Conservation (phyloP, 2,888 invertebrate species). For the Carcina quercana region DNA sequence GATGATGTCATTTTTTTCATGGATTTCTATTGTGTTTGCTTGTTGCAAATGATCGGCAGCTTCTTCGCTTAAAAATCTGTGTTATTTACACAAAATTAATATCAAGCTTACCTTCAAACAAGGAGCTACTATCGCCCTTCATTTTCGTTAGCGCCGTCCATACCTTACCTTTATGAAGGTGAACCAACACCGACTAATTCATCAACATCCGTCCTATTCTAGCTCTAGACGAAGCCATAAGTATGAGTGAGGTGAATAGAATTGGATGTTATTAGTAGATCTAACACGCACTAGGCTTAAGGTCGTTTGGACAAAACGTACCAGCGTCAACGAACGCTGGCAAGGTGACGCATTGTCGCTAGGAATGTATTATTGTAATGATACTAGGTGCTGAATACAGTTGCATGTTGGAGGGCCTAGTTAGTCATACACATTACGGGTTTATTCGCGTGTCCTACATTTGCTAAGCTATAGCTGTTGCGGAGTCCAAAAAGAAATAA, state of each 20-base stretch:
- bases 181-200: slow-evolving; percentile 47
- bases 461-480: no score
- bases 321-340: slow-evolving; percentile 70
- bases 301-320: slow-evolving; percentile 69
- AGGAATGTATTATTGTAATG: slow-evolving; percentile 66
- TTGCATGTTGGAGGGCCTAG: slow-evolving; percentile 30
- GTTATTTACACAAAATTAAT: slow-evolving; percentile 43
- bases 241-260: slow-evolving; percentile 52
- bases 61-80: slow-evolving; percentile 10
- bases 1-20: not conserved
- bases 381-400: slow-evolving; percentile 24
- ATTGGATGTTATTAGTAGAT: slow-evolving; percentile 53
- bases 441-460: no score
- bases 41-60: slow-evolving; percentile 2
- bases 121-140: slow-evolving; percentile 63
- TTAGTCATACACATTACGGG: slow-evolving; percentile 34
- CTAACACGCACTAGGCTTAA: slow-evolving; percentile 57
- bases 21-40: not conserved
- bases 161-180: slow-evolving; percentile 63
- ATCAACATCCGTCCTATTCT: slow-evolving; percentile 47
- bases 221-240: slow-evolving; percentile 27
- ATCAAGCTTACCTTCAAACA: slow-evolving; percentile 58
- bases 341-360: slow-evolving; percentile 68
- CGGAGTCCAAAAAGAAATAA: no score
- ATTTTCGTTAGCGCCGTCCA: slow-evolving; percentile 68